A percentile compares a stretch with the other conserved stretches of the same genome.
Conservation (phyloP, 2,888 invertebrate species). For the Thymelicus acteon region DNA sequence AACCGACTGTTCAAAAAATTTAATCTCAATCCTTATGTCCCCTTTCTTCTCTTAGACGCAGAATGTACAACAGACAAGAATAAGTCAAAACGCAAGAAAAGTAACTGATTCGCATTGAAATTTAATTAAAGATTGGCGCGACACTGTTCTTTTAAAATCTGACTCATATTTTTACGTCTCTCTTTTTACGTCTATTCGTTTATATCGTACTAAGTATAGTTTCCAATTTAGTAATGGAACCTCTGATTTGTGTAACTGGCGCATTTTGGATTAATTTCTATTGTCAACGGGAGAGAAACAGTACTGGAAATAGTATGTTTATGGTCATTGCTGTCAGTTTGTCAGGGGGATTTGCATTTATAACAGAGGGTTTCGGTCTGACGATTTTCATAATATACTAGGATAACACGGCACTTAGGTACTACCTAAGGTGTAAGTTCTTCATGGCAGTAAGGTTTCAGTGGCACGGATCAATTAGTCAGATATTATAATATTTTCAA, state of each 20-base stretch:
- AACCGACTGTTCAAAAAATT: too few relatives aligned
- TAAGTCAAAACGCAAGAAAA: too few relatives aligned
- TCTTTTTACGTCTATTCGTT: not conserved
- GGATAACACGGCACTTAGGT: too few relatives aligned
- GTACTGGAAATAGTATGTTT: conserved; percentile 18
- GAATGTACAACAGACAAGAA: too few relatives aligned
- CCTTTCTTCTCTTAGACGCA: too few relatives aligned
- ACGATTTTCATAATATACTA: too few relatives aligned
- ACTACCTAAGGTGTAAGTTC: too few relatives aligned
- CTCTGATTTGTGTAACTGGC: conserved; percentile 40
- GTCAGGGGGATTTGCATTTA: not conserved
- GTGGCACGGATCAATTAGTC: too few relatives aligned
- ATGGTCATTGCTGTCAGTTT: conserved; percentile 12
- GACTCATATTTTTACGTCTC: not conserved
- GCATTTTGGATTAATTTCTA: conserved; percentile 10
- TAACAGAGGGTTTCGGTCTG: too few relatives aligned
- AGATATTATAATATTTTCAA: too few relatives aligned
- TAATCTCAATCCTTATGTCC: too few relatives aligned
- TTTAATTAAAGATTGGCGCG: not conserved
- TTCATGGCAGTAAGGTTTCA: too few relatives aligned
- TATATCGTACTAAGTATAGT: conserved; percentile 44
- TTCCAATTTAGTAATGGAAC: conserved; percentile 57
- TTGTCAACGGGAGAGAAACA: conserved; percentile 5
- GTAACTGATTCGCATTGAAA: not conserved
- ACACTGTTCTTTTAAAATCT: not conserved